Evolutionary conservation across 2,797 vertebrate species (phyloP).

Genomic region (Nothura maculosa): DNA sequence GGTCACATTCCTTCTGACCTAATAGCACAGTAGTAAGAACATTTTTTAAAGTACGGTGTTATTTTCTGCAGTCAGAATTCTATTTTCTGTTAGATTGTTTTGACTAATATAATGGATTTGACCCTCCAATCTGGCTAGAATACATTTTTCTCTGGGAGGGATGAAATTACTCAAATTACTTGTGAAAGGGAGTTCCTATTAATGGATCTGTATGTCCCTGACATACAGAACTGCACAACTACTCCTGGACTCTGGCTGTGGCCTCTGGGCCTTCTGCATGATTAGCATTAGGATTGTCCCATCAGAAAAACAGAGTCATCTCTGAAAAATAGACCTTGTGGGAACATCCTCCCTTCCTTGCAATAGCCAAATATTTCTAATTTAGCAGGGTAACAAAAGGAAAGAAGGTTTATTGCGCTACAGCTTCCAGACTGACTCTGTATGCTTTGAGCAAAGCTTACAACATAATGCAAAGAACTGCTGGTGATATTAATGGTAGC

Average conservation of each 20-base stretch:
- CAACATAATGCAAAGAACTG: neutral
- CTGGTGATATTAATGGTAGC: rapidly evolving
- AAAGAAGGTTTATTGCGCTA: neutral
- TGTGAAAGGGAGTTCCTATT: neutral
- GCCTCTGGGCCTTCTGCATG: neutral
- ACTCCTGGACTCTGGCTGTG: neutral
- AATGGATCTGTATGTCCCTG: rapidly evolving
- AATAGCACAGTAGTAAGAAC: neutral
- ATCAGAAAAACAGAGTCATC: neutral
- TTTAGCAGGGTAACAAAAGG: neutral
- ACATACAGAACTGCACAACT: neutral
- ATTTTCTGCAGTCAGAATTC: neutral
- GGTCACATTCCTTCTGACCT: neutral
- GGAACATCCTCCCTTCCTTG: neutral
- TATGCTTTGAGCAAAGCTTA: neutral
- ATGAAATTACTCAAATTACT: neutral
- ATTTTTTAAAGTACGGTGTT: neutral
- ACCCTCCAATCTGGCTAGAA: neutral
- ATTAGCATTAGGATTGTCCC: neutral
- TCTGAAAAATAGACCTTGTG: neutral
- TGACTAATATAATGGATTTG: neutral
- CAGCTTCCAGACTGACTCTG: neutral
- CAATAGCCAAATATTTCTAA: neutral
- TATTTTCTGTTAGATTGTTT: neutral
- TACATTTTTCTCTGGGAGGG: neutral